Evolutionary conservation across 1,140 invertebrate species (phyloP), one percentile per base, ranked within the genome.

Genomic region (Lepidurus apus): DNA sequence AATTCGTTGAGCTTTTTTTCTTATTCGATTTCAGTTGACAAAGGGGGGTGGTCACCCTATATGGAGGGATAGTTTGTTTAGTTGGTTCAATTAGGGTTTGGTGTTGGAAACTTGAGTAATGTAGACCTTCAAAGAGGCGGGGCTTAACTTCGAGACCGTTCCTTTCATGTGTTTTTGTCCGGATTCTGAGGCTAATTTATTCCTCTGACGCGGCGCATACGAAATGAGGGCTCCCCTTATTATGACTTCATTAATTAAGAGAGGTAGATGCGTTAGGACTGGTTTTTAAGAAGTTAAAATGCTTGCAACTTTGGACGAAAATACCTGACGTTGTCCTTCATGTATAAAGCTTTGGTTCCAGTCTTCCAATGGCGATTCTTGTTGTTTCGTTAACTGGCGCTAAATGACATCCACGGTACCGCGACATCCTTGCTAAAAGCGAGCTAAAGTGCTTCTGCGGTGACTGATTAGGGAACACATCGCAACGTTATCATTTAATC

Each of bases 171-270:
- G 53, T n/a, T 65, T 7, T n/a, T 8, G 53, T 9, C 13, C 53
- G 53, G 53, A 65, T 65, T 7, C 7, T 65, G 53, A 65, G n/a
- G 7, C 8, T 65, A 65, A 65, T 13, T 65, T 65, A 65, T 65
- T 7, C 9, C 1, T 65, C 17, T 21, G 21, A 21, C 53, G 53
- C 21, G 21, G 17, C 21, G 53, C 53, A 65, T 65, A 17, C 17
- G 53, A 13, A 65, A 65, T 65, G 53, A 65, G 53, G 53, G 13
- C 53, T 17, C 21, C 21, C 21, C 53, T 65, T 65, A 65, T 65
- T 65, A 65, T 65, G 53, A n/a, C 13, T 65, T 65, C 53, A 65
- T 65, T 65, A 65, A 65, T 65, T 65, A 65, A 17, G 53, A 34
- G 34, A 34, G 3, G 4, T 34, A 34, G 34, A 34, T 34, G 9